These are phyloP conservation scores for Amphilophus citrinellus DNA, from an alignment of 2,113 vertebrate genomes.

Conservation along the genomic window DNA sequence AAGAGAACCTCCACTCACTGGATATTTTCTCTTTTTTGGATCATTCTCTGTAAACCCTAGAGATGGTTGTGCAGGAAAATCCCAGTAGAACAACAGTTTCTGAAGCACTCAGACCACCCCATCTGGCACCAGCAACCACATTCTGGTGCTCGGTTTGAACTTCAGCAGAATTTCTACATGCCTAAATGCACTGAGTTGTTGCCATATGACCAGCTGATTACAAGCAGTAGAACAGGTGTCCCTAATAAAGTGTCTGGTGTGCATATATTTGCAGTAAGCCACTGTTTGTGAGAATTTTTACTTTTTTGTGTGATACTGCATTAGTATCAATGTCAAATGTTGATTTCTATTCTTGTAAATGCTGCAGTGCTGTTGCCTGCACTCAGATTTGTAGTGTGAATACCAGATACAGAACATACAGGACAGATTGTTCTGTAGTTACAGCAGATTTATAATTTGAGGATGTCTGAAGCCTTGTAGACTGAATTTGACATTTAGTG, in stretches of 20 bases:
- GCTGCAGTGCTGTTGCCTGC: not conserved
- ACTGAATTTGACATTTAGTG: not conserved
- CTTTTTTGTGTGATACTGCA: not conserved
- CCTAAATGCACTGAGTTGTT: not conserved
- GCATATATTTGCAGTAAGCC: not conserved
- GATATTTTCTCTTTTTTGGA: not conserved
- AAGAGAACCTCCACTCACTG: not conserved
- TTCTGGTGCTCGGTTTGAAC: not conserved
- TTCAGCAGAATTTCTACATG: not conserved
- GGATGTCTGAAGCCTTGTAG: not conserved
- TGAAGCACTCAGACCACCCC: not conserved
- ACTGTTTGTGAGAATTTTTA: not conserved
- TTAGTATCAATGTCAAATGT: constrained; percentile 8
- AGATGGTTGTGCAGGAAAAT: not conserved
- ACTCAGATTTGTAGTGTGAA: not conserved
- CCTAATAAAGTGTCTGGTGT: constrained; percentile 4
- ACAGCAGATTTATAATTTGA: not conserved
- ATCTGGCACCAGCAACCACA: not conserved
- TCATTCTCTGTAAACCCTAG: not conserved
- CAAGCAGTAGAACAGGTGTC: not conserved
- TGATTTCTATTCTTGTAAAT: not conserved
- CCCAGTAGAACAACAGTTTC: not conserved
- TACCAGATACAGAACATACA: not conserved
- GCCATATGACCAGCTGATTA: not conserved
- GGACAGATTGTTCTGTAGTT: not conserved